Base-by-base conservation (phyloP, 2,888 invertebrate species). In the Chouioia cunea region DNA sequence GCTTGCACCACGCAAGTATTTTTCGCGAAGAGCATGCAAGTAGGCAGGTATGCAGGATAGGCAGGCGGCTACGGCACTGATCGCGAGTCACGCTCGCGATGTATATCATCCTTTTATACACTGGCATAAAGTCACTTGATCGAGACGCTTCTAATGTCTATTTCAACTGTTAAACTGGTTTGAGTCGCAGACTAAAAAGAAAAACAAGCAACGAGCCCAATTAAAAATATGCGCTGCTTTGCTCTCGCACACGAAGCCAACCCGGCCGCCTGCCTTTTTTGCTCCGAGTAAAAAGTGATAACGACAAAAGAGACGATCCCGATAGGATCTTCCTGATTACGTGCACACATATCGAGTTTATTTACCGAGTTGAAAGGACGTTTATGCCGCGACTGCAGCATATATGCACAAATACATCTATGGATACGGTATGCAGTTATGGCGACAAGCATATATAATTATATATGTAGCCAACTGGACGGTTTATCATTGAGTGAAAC, bases 301-400 rank as follows among this genome's bases (percentile, higher is more conserved):
- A 66, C 57, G 66, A 62, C 62, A 71, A 62, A 71, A 44, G 63
- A 27, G 18, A 47, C 36, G 36, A 12, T 36, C 48, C 50, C 53
- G 53, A 71, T 62, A 58, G 36, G 18, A 62, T 58, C 63, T 63
- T 71, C 50, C 65, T 56, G 44, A 52, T 53, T 62, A 62, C 18
- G 48, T 48, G 57, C 57, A 27, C 56, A 36, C 52, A 56, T 46
- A 65, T 72, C 60, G 65, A 66, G 59, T 64, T 64, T 71, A 67
- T 71, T 71, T 71, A 65, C 44, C 64, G 53, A 67, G 67, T 59
- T 71, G 60, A 65, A 63, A 67, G 58, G 67, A 71, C 62, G 43
- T 64, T 71, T 67, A 64, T 71, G 62, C 54, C 59, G 62, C 65
- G 54, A 20, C 23, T 0, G 44, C 47, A 52, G 36, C 36, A 36